These are phyloP conservation scores for Phrynocephalus vlangalii DNA, from an alignment of 2,797 vertebrate species.

Conservation along the genomic window DNA sequence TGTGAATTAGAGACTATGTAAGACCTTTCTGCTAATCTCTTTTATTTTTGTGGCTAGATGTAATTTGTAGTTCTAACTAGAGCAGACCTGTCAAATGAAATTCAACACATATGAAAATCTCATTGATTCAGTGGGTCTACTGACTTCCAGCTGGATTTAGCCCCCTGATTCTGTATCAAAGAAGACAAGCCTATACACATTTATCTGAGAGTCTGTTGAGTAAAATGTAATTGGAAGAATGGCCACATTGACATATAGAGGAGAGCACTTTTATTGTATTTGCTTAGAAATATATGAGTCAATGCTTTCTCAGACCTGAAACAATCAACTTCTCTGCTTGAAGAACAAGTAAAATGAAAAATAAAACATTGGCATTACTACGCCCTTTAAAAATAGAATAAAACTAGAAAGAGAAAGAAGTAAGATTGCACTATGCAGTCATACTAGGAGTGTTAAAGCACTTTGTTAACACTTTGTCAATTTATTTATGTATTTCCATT, in stretches of 20 bases:
- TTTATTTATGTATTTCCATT: neutral
- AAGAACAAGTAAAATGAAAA: neutral
- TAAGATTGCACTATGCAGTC: neutral
- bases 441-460: neutral
- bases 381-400: no score
- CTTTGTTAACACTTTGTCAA: neutral
- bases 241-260: neutral
- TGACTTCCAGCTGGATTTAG: no score
- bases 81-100: no score
- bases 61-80: no score
- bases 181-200: neutral
- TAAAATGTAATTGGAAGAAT: neutral
- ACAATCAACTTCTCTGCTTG: no score
- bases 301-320: neutral
- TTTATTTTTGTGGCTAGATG: neutral
- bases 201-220: neutral
- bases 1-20: neutral
- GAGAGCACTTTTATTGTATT: neutral
- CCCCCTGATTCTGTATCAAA: conserved; percentile 25
- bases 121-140: no score
- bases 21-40: conserved; percentile 10
- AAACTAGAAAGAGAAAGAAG: neutral
- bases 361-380: no score
- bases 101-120: no score
- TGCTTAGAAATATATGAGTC: neutral